These are phyloP conservation scores for Nesogale talazaci DNA, from an alignment of 2,113 vertebrate genomes.

Conservation along the genomic window DNA sequence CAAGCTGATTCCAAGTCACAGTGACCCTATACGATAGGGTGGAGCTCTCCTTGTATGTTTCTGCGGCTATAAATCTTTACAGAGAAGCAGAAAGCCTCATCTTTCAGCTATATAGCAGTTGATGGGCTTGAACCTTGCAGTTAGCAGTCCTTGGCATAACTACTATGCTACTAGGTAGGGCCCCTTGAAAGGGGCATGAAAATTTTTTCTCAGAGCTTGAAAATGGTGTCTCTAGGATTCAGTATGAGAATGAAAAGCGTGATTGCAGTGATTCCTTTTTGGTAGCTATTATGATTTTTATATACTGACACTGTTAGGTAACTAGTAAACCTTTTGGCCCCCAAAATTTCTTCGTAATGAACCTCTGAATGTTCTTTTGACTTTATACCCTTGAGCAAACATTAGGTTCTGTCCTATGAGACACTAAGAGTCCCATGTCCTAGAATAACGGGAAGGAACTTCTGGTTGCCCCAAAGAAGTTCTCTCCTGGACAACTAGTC, in stretches of 20 bases:
- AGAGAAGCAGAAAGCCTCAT: too few relatives aligned
- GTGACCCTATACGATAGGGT: too few relatives aligned
- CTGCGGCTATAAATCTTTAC: too few relatives aligned
- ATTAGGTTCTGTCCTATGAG: neutral
- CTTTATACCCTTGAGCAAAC: neutral
- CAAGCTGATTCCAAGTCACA: too few relatives aligned
- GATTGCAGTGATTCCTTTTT: neutral
- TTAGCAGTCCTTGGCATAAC: too few relatives aligned
- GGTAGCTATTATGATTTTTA: neutral
- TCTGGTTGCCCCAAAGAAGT: neutral
- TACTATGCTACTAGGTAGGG: too few relatives aligned
- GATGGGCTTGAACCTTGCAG: too few relatives aligned
- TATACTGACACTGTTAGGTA: neutral
- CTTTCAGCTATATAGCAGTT: too few relatives aligned
- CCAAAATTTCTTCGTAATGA: neutral
- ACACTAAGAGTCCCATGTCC: too few relatives aligned
- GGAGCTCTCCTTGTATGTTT: too few relatives aligned
- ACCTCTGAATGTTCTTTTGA: slow-evolving; percentile 7
- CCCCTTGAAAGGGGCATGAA: neutral
- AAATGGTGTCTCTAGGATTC: neutral
- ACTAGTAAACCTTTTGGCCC: neutral
- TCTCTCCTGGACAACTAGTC: neutral
- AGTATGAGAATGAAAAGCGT: neutral
- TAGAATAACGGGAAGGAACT: neutral
- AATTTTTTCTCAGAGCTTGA: neutral